Percentiles rank a stretch among this genome's conserved stretches.
These are phyloP conservation scores for Athene noctua DNA, from an alignment of 2,113 vertebrate species.

Conservation along the genomic window DNA sequence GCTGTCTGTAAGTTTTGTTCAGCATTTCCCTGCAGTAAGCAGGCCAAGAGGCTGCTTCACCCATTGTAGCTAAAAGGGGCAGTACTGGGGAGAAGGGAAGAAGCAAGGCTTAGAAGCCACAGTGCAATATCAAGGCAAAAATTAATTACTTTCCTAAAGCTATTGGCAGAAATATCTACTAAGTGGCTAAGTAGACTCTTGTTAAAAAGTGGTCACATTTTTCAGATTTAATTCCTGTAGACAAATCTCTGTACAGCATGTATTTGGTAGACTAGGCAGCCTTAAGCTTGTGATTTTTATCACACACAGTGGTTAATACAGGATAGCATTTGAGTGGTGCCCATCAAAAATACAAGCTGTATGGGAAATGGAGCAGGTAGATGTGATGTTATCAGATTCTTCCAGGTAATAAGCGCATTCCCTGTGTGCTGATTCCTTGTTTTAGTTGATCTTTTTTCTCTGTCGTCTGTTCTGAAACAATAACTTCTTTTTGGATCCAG, in stretches of 20 bases:
- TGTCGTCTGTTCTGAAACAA: not conserved
- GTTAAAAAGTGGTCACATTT: not conserved
- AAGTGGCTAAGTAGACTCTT: not conserved
- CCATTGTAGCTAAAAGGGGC: not conserved
- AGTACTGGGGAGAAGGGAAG: not conserved
- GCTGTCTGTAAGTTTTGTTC: not conserved
- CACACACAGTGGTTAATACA: not conserved
- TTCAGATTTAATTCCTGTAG: not conserved
- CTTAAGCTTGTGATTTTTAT: not conserved
- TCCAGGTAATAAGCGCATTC: not conserved
- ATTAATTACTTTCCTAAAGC: not conserved
- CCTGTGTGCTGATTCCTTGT: not conserved
- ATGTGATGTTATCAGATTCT: not conserved
- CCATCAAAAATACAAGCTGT: not conserved
- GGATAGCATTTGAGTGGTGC: not conserved
- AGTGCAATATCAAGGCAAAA: not conserved
- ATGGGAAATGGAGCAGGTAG: not conserved
- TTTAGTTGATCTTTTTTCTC: not conserved
- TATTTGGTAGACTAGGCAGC: not conserved
- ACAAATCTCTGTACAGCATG: not conserved
- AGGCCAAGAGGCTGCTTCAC: not conserved
- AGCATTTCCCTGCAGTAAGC: not conserved
- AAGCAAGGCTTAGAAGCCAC: not conserved
- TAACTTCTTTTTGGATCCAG: not conserved
- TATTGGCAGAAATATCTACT: not conserved